Evolutionary conservation across 2,797 vertebrate species (phyloP), one percentile per base, ranked within the genome.

Genomic region (Nyctalus aviator): DNA sequence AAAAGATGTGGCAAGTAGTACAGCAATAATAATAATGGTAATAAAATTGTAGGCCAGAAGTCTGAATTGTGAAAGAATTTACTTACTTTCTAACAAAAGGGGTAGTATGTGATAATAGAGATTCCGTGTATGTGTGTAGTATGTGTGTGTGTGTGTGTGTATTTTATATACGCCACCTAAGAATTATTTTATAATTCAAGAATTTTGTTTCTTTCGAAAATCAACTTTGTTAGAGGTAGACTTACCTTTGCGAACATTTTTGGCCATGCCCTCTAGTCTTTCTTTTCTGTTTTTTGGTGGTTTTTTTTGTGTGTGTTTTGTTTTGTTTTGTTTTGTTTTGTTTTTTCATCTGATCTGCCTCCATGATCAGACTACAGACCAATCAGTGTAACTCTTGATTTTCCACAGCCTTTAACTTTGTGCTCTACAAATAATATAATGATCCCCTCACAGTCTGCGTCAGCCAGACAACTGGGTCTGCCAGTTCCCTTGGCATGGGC

Each of bases 381-480:
- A 57, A 37, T 90, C n/a, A 11, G 2, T 66, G 1, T 13, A 23
- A 46, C 23, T 62, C 66, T 57, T 78, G 64, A 76, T 66, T 94
- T 81, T 77, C 94, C 20, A 5, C 53, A 9, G 15, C 55, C 68
- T 76, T 77, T 78, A 48, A 41, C 41, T 32, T 25, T 11, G 66
- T 4, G 21, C 57, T 93, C 21, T 48, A 6, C 2, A 8, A 44
- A 48, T 57, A 73, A 35, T 69, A n/a, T 10, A 27, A 69, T 71
- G 71, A 93, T 82, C 88, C 93, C 93, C 55, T 18, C 5, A 0
- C 0, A 1, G 75, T 85, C 27, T 12, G 55, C 78, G 90, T 35
- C 71, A 88, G 89, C 85, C 95, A 94, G 94, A 88, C 64, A 14
- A 88, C 25, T 48, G 48, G 32, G 78, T 79, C 86, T 71, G 93